Percentiles rank a stretch among this genome's conserved stretches.
phyloP scores from a whole-genome alignment of 2,113 vertebrate species.

The Paraplagusia blochii region DNA sequence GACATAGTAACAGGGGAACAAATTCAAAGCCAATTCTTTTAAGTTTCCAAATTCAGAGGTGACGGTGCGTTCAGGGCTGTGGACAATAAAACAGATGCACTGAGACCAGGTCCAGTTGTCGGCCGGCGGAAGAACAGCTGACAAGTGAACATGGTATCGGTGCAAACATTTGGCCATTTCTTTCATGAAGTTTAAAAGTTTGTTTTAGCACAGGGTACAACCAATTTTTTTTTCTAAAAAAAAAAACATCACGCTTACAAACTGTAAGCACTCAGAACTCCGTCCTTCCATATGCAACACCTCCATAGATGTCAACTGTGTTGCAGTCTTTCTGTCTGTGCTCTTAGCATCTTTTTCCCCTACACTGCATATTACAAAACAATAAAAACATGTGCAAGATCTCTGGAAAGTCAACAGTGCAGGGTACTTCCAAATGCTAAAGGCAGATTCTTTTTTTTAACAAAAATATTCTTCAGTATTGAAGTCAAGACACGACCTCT shows the following conservation, averaged over 20 bases:
- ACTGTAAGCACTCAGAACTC: slow-evolving; percentile 32
- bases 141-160: slow-evolving; percentile 27
- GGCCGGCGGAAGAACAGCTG: slow-evolving; percentile 70
- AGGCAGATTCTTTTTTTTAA: slow-evolving; percentile 64
- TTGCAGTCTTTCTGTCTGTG: slow-evolving; percentile 46
- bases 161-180: slow-evolving; percentile 23
- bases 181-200: slow-evolving; percentile 14
- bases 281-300: slow-evolving; percentile 60
- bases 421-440: slow-evolving; percentile 71
- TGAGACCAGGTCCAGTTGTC: slow-evolving; percentile 31
- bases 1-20: slow-evolving; percentile 61
- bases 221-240: background rate
- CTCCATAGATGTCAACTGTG: slow-evolving; percentile 51
- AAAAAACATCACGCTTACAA: slow-evolving; percentile 23
- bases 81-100: slow-evolving; percentile 25
- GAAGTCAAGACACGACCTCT: slow-evolving; percentile 79
- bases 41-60: slow-evolving; percentile 59
- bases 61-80: slow-evolving; percentile 59
- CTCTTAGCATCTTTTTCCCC: slow-evolving; percentile 72
- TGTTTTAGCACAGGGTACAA: slow-evolving; percentile 11
- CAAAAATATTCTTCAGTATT: slow-evolving; percentile 83
- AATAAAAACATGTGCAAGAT: slow-evolving; percentile 78
- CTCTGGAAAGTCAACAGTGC: slow-evolving; percentile 78
- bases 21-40: slow-evolving; percentile 75
- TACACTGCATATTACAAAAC: slow-evolving; percentile 75